These are phyloP conservation scores for Meleagris gallopavo DNA, from an alignment of 2,113 vertebrate genomes.

Conservation along the genomic window DNA sequence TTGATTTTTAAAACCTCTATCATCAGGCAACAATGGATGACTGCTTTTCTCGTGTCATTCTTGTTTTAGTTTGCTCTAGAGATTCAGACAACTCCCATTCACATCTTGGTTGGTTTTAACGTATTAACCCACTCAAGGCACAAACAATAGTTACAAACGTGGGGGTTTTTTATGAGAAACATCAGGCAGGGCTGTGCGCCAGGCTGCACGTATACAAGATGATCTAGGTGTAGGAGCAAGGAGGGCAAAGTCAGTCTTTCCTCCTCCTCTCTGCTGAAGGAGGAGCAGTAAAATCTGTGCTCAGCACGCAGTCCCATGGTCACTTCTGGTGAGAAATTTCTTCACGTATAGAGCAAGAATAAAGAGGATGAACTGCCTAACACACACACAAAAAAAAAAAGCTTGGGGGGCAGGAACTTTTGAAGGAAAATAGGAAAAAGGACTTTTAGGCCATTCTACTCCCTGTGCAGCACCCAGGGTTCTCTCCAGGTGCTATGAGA, in stretches of 20 bases:
- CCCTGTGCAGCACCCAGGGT: fast-evolving
- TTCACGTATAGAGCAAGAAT: neutral
- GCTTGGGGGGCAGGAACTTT: neutral
- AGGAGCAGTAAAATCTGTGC: neutral
- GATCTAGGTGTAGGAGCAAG: neutral
- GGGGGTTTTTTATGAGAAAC: neutral
- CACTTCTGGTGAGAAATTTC: neutral
- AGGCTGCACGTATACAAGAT: neutral
- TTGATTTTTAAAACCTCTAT: constrained; percentile 78
- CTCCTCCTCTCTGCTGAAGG: neutral
- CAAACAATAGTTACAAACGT: neutral
- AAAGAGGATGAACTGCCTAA: neutral
- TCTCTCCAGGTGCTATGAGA: fast-evolving
- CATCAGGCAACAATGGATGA: constrained; percentile 75
- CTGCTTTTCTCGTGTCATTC: constrained; percentile 72
- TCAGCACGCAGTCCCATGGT: neutral
- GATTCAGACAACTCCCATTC: constrained; percentile 58
- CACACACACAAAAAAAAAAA: neutral
- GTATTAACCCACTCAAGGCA: constrained; percentile 43
- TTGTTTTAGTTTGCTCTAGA: constrained; percentile 70
- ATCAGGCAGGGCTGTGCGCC: neutral
- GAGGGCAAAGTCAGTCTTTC: neutral
- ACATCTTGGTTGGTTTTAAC: constrained; percentile 71
- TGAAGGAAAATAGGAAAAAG: neutral
- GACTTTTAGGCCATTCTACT: fast-evolving